phyloP scores from a whole-genome alignment of 2,888 invertebrate genomes.

The Andrena trimmerana region DNA sequence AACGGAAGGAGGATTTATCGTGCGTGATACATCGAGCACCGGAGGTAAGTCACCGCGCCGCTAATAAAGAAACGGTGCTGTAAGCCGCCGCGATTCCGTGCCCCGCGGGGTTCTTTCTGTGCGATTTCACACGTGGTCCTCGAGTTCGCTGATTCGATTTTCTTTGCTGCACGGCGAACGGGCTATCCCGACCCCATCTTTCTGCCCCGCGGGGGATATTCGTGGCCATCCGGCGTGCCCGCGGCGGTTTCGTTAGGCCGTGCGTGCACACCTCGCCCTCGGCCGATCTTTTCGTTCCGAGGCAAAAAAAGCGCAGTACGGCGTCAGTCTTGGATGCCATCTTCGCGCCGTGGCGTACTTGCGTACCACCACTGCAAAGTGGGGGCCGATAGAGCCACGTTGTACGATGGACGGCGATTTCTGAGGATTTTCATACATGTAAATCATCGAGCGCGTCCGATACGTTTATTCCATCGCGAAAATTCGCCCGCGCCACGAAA shows the following conservation, averaged over 20 bases:
- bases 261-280: conserved; percentile 45
- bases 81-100: conserved; percentile 30
- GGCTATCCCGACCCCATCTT: not conserved
- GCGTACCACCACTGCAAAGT: conserved; percentile 72
- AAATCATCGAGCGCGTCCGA: conserved; percentile 22
- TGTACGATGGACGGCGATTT: conserved; percentile 66
- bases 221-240: not conserved
- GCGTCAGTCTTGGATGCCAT: conserved; percentile 83
- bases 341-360: conserved; percentile 80
- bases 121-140: conserved; percentile 74
- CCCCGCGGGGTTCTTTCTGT: conserved; percentile 55
- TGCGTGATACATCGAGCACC: conserved; percentile 58
- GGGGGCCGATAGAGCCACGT: conserved; percentile 77
- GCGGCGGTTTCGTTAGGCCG: conserved; percentile 7
- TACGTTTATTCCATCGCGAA: conserved; percentile 5
- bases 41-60: conserved; percentile 54
- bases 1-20: conserved; percentile 56
- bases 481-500: not conserved
- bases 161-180: conserved; percentile 14
- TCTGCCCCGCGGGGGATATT: conserved; percentile 19
- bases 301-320: conserved; percentile 74
- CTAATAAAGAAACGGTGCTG: conserved; percentile 6
- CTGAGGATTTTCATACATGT: conserved; percentile 33
- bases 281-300: conserved; percentile 59
- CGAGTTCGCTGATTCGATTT: conserved; percentile 50